Base-by-base conservation (phyloP, 1,140 invertebrate genomes). In the Penaeus japonicus region DNA sequence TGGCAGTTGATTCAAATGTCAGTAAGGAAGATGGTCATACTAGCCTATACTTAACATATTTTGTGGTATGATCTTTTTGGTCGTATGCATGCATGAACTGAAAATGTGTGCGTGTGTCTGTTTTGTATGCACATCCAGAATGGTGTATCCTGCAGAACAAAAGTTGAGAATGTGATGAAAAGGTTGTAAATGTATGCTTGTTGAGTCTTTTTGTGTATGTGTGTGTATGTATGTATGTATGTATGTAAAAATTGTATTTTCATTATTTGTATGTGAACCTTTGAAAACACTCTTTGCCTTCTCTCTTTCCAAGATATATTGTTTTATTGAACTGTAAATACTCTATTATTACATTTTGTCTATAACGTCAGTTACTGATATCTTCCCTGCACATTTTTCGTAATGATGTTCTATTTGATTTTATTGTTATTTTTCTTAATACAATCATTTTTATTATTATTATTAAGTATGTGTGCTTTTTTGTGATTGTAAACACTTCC, bases 161-260 rank as follows among this genome's bases (percentile, higher is more conserved):
- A 30, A 70, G 47, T 53, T 81, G 20, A 55, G 27, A 27, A 79
- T 18, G 1, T 24, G 65, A 35, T 22, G 27, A 79, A 84, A 22
- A 0, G 55, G 82, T n/a, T 79, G 57, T 85, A 18, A 75, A 47
- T 59, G 59, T 89, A 65, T 75, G 79, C 32, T 10, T 70, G 39
- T 79, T 83, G 39, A 55, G 22, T 83, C 20, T 83, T 32, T 83
- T 32, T 83, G 30, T 83, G 39, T 35, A 79, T 83, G 18, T 83
- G 39, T 83, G 30, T 83, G 39, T 79, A 24, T 83, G 17, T 87
- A n/a, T 87, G 65, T 55, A 39, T 86, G 62, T 35, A 53, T 81
- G 39, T 87, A 24, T 87, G 65, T 83, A 35, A 30, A 78, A 32
- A 78, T n/a, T 70, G 30, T 70, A 70, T 70, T 79, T 30, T 47